Conservation (phyloP, 2,797 vertebrate genomes). For the Phrynocephalus vlangalii region DNA sequence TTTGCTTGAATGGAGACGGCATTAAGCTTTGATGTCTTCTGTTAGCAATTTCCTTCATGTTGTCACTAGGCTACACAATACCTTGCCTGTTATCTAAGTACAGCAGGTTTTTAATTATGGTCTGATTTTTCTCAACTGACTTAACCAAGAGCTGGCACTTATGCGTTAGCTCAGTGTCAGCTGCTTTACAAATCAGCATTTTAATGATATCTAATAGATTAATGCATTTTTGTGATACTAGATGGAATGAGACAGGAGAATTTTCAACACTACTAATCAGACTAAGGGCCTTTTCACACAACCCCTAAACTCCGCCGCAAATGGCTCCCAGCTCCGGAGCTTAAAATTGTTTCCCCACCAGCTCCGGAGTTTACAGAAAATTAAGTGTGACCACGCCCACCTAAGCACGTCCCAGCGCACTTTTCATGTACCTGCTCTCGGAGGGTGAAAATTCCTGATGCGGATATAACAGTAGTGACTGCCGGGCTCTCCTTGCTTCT, state of each 20-base stretch:
- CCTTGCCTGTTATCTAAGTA: constrained; percentile 56
- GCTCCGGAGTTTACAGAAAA: no score
- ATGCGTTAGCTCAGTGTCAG: background rate
- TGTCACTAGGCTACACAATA: constrained; percentile 56
- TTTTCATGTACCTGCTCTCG: no score
- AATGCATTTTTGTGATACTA: constrained; percentile 14
- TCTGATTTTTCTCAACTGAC: constrained; percentile 43
- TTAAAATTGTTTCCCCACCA: no score
- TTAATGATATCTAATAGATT: constrained; percentile 27
- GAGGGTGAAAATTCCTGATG: no score
- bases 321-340: no score
- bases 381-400: no score
- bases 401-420: no score
- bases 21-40: constrained; percentile 57
- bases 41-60: constrained; percentile 35
- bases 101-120: constrained; percentile 55
- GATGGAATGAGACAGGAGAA: background rate
- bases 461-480: no score
- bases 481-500: no score
- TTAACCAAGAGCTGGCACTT: constrained; percentile 10
- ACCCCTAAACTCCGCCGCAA: no score
- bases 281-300: background rate
- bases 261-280: constrained; percentile 38
- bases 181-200: constrained; percentile 4
- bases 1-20: constrained; percentile 49